These are phyloP conservation scores for Seriola quinqueradiata DNA, from an alignment of 2,113 vertebrate genomes.

Conservation along the genomic window DNA sequence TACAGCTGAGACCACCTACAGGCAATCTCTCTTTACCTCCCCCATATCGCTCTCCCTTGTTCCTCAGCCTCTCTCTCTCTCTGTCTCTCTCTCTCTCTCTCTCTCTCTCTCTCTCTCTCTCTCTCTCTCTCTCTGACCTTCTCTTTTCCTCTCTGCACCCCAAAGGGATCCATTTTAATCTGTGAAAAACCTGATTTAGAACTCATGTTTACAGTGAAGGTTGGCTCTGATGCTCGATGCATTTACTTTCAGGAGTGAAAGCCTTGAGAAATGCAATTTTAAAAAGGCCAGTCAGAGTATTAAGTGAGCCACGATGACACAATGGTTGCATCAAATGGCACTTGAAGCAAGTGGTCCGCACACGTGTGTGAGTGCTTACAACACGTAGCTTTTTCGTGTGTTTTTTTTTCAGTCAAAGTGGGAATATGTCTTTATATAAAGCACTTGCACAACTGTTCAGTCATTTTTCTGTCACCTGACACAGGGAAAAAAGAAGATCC, in stretches of 20 bases:
- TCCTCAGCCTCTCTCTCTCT: neutral
- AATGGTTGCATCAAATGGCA: slow-evolving; percentile 1
- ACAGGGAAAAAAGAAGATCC: neutral
- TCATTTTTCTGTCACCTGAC: neutral
- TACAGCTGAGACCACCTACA: slow-evolving; percentile 31
- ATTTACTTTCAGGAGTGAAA: neutral
- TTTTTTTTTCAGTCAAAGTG: neutral
- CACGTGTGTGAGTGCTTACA: neutral
- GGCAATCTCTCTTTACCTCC: neutral
- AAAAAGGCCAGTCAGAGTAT: neutral
- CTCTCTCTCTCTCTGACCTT: neutral
- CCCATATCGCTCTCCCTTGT: neutral
- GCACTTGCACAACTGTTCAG: neutral
- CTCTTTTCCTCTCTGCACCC: neutral
- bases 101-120: neutral
- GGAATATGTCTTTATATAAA: neutral
- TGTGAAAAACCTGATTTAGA: neutral
- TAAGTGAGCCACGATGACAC: slow-evolving; percentile 16
- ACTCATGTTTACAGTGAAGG: neutral
- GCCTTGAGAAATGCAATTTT: neutral
- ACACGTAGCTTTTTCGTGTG: neutral
- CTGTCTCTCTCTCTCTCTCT: neutral
- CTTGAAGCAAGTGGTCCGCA: slow-evolving; percentile 27
- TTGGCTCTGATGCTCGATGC: slow-evolving; percentile 2
- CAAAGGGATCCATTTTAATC: neutral